phyloP scores from a whole-genome alignment of 1,140 invertebrate genomes.

The Mactra quadrangularis region DNA sequence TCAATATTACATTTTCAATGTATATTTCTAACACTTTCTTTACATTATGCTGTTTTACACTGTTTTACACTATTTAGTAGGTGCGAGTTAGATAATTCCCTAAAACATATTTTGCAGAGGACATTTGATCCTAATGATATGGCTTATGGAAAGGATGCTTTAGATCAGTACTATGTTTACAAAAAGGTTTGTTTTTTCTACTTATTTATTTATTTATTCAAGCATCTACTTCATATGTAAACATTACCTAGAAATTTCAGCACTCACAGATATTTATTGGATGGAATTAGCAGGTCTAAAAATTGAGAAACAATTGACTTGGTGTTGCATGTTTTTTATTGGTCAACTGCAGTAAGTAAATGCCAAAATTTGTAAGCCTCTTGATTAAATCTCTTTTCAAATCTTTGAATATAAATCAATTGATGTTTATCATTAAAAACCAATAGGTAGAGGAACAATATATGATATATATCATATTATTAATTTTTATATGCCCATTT shows the following conservation, averaged over 20 bases:
- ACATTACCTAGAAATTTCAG: background rate
- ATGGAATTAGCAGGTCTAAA: background rate
- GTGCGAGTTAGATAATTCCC: no score
- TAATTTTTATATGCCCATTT: no score
- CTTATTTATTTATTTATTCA: no score
- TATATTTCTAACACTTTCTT: no score
- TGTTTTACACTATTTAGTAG: no score
- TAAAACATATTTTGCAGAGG: background rate
- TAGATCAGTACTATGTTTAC: constrained; percentile 66
- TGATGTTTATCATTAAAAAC: no score
- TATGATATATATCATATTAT: no score
- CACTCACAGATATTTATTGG: background rate
- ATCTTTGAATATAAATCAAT: no score
- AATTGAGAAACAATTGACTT: background rate
- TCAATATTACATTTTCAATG: no score
- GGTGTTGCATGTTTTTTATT: background rate
- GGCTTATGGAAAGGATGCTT: constrained; percentile 64
- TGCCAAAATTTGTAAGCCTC: background rate
- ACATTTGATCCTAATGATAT: constrained; percentile 37
- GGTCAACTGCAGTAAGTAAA: background rate
- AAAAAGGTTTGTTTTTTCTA: constrained; percentile 60
- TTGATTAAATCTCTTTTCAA: no score
- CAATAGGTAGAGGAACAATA: no score
- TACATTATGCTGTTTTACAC: no score
- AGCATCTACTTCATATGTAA: background rate